phyloP scores from a whole-genome alignment of 2,888 invertebrate genomes.

The Lysandra coridon region DNA sequence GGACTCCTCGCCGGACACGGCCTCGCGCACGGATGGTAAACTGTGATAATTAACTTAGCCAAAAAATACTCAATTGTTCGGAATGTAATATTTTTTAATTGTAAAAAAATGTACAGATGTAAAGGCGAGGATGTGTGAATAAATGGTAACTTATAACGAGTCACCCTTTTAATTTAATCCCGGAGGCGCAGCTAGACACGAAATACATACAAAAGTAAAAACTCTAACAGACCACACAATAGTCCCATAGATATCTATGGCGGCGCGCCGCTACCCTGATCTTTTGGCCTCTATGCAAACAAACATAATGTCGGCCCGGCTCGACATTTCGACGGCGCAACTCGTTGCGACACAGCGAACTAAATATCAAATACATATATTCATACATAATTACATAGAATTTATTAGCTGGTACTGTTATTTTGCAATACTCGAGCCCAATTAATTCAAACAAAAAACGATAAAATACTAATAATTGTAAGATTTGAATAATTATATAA shows the following conservation, averaged over 20 bases:
- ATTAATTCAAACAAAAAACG: conserved; percentile 12
- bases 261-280: neutral
- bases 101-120: conserved; percentile 63
- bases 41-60: conserved; percentile 68
- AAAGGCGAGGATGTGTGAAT: conserved; percentile 76
- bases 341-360: conserved; percentile 21
- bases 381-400: conserved; percentile 18
- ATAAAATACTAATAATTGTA: conserved; percentile 14
- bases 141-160: conserved; percentile 56
- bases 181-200: neutral
- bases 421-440: conserved; percentile 4
- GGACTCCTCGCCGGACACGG: conserved; percentile 43
- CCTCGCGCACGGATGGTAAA: conserved; percentile 68
- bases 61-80: conserved; percentile 69
- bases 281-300: conserved; percentile 28
- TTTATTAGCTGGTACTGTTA: neutral
- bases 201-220: neutral
- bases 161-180: conserved; percentile 36
- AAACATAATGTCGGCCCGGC: conserved; percentile 31
- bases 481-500: conserved; percentile 18
- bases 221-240: neutral
- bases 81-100: conserved; percentile 64
- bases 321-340: conserved; percentile 17
- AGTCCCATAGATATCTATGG: neutral
- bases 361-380: conserved; percentile 24